Percentiles rank a stretch among this genome's conserved stretches.
phyloP scores from a whole-genome alignment of 2,113 vertebrate species.

The Neolamprologus modestus region DNA sequence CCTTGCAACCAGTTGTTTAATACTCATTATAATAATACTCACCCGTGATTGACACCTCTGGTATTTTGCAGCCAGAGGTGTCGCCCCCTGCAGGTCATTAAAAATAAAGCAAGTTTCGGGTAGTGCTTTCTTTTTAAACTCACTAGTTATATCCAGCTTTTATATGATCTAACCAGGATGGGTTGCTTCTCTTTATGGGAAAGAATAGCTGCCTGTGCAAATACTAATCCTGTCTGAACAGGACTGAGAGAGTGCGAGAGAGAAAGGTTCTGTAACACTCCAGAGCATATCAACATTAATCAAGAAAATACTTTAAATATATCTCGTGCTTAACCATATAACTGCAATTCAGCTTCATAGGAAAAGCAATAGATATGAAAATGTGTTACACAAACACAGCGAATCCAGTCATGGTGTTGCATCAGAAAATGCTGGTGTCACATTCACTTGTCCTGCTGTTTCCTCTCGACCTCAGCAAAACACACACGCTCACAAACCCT shows the following conservation, averaged over 20 bases:
- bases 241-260: neutral
- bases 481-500: neutral
- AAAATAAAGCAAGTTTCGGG: neutral
- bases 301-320: neutral
- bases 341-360: neutral
- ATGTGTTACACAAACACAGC: neutral
- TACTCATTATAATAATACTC: neutral
- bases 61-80: neutral
- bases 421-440: neutral
- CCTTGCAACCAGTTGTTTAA: neutral
- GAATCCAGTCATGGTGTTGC: neutral
- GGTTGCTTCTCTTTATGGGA: neutral
- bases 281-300: neutral
- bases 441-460: constrained; percentile 15
- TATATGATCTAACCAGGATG: neutral
- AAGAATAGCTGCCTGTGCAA: neutral
- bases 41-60: neutral
- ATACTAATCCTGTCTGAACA: neutral
- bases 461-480: neutral
- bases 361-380: neutral
- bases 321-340: neutral
- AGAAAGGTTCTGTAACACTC: neutral
- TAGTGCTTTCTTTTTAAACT: neutral
- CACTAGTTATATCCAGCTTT: neutral
- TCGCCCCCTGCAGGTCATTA: neutral